phyloP scores from a whole-genome alignment of 2,888 invertebrate genomes.

The Dicranocentrus wangi region DNA sequence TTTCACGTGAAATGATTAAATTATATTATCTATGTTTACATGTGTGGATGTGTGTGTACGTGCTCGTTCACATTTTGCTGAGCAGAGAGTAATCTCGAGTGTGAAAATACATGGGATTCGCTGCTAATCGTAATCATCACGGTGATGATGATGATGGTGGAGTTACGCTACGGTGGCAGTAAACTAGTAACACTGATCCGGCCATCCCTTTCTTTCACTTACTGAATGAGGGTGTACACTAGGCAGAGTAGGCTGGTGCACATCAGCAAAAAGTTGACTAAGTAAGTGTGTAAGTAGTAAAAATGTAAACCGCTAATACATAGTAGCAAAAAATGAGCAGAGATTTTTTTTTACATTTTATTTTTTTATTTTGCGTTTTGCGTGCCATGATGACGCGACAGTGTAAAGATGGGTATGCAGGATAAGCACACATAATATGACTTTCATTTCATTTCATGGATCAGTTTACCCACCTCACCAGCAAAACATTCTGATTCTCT shows the following conservation, averaged over 20 bases:
- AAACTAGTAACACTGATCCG: constrained; percentile 27
- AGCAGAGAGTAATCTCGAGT: constrained; percentile 21
- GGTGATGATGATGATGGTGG: constrained; percentile 17
- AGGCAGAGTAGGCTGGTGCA: background rate
- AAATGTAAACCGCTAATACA: background rate
- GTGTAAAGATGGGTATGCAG: background rate
- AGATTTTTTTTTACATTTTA: no score
- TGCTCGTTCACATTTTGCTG: constrained; percentile 14
- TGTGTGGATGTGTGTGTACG: constrained; percentile 1
- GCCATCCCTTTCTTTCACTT: background rate
- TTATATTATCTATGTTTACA: constrained; percentile 6
- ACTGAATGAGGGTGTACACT: background rate
- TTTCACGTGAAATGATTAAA: constrained; percentile 15
- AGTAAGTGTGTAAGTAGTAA: constrained; percentile 23
- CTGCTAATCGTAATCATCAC: constrained; percentile 22
- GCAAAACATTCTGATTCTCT: no score
- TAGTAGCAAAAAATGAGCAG: background rate
- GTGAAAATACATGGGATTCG: constrained; percentile 22
- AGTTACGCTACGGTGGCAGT: constrained; percentile 9
- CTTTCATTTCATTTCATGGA: constrained; percentile 26
- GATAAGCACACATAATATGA: constrained; percentile 4
- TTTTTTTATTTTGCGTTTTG: no score
- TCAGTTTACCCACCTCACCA: background rate
- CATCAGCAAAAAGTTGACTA: constrained; percentile 5
- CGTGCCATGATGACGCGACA: no score